phyloP scores from a whole-genome alignment of 2,888 invertebrate species.

The Geophilus truncorum region DNA sequence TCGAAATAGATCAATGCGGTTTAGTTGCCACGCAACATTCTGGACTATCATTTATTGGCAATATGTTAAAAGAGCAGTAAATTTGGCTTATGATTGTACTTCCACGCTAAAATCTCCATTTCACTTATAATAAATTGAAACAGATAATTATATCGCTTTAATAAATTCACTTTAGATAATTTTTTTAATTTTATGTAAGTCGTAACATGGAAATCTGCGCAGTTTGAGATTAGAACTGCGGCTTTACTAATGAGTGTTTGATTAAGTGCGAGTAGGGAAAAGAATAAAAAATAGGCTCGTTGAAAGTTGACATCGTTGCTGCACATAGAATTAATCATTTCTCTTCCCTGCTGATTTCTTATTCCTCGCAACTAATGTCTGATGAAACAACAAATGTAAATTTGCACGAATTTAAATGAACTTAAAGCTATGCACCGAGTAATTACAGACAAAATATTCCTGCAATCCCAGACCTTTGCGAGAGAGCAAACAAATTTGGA shows the following conservation, averaged over 20 bases:
- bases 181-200: no score
- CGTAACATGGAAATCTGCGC: no score
- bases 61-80: no score
- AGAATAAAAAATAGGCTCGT: neutral
- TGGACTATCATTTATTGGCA: no score
- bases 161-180: no score
- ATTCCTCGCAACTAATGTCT: neutral
- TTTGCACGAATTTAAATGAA: constrained; percentile 8
- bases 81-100: no score
- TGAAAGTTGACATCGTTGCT: constrained; percentile 25
- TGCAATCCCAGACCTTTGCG: neutral
- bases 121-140: no score
- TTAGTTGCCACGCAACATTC: no score
- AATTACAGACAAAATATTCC: neutral
- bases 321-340: constrained; percentile 8
- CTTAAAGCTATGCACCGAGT: neutral
- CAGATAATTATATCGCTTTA: no score
- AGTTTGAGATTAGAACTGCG: neutral
- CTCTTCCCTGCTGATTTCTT: neutral
- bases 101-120: no score
- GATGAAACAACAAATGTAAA: constrained; percentile 25
- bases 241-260: constrained; percentile 12
- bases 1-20: no score
- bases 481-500: neutral
- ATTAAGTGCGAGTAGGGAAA: neutral